Evolutionary conservation across 2,888 invertebrate species (phyloP).

Genomic region (Odontomyia ornata): DNA sequence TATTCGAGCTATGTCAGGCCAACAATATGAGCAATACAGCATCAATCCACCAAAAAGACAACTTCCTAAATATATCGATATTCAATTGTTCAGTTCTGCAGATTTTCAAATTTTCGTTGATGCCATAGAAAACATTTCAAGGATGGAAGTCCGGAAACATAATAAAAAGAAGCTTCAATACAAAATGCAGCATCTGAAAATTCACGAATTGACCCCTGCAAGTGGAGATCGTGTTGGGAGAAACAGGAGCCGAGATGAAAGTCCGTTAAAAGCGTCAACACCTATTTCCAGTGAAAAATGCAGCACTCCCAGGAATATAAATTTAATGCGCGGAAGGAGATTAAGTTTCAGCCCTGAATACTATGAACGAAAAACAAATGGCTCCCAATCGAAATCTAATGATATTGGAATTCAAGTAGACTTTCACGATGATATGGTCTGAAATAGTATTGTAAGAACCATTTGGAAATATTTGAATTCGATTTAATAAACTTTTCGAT

Average conservation of each 20-base stretch:
- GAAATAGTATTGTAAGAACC: neutral
- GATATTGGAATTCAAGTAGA: neutral
- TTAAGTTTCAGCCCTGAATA: slow-evolving; percentile 22
- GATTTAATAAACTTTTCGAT: too few relatives aligned
- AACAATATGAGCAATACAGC: too few relatives aligned
- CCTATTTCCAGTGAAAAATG: neutral
- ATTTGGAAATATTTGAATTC: too few relatives aligned
- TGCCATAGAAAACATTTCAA: slow-evolving; percentile 18
- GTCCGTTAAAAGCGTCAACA: neutral
- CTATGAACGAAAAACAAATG: neutral
- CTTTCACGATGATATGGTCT: neutral
- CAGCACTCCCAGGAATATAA: neutral
- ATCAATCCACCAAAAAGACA: too few relatives aligned
- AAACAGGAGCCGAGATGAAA: neutral
- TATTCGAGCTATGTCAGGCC: too few relatives aligned
- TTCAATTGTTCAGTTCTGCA: slow-evolving; percentile 4
- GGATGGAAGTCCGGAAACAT: neutral
- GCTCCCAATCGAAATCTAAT: neutral
- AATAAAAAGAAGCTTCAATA: neutral
- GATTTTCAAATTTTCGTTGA: slow-evolving; percentile 35
- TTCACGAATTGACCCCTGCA: slow-evolving; percentile 1
- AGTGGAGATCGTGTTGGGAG: neutral
- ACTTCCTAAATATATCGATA: slow-evolving; percentile 27
- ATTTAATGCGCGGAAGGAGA: slow-evolving; percentile 11
- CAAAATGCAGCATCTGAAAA: neutral